These are phyloP conservation scores for Carterocephalus palaemon DNA, from an alignment of 2,888 invertebrate species.

Conservation along the genomic window DNA sequence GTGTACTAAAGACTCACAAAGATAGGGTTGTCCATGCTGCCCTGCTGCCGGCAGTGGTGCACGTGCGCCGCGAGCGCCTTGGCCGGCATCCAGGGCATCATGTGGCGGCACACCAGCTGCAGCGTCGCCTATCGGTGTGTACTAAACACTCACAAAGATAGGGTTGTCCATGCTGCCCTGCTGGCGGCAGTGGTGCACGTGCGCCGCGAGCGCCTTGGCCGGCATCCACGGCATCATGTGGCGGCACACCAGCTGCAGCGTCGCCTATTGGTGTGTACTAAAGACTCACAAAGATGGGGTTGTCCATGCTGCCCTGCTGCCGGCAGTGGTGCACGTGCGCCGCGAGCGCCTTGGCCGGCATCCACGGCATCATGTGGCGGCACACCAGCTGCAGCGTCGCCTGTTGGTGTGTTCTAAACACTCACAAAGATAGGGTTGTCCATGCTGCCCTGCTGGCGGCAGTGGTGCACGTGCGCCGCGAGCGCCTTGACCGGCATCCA, in stretches of 20 bases:
- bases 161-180: background rate
- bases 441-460: background rate
- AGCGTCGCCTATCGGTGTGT: conserved; percentile 32
- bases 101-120: conserved; percentile 45
- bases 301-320: no score
- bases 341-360: no score
- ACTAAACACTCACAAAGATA: background rate
- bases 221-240: no score
- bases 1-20: conserved; percentile 52
- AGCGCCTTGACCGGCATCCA: no score
- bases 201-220: no score
- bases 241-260: no score
- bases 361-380: no score
- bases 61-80: conserved; percentile 46
- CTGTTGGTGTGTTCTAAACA: background rate
- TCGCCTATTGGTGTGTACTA: no score
- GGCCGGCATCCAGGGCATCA: conserved; percentile 52
- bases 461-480: no score
- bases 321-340: background rate
- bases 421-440: background rate
- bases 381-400: no score
- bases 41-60: conserved; percentile 30
- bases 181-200: no score
- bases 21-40: conserved; percentile 48
- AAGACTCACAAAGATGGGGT: no score